phyloP scores from a whole-genome alignment of 2,797 vertebrate genomes.

The Ctenosaura bakeri region DNA sequence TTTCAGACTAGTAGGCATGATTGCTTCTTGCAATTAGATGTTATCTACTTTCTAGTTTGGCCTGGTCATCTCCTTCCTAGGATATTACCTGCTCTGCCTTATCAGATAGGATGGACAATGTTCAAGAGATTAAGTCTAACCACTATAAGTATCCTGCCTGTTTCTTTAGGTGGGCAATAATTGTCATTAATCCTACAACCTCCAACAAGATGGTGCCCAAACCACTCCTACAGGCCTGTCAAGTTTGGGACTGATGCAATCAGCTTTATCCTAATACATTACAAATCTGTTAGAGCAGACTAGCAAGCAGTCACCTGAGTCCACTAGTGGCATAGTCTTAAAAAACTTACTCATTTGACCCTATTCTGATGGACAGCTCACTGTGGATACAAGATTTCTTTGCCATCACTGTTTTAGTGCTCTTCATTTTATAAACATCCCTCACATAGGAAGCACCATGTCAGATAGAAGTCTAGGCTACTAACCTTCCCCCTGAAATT shows the following conservation, averaged over 20 bases:
- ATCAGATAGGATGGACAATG: neutral
- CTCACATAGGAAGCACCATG: neutral
- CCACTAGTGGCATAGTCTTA: neutral
- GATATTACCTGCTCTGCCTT: neutral
- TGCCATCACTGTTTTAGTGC: neutral
- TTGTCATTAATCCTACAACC: neutral
- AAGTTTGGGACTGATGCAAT: neutral
- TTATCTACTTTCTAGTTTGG: neutral
- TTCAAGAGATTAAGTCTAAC: neutral
- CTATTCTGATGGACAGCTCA: neutral
- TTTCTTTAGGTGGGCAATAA: no score
- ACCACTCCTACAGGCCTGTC: neutral
- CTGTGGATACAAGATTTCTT: neutral
- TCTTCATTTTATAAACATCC: neutral
- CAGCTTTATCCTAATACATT: neutral
- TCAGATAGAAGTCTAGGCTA: neutral
- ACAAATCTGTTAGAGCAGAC: neutral
- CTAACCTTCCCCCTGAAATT: neutral
- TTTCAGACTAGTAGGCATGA: neutral
- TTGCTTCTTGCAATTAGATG: neutral
- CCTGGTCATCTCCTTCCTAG: neutral
- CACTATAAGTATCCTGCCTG: no score
- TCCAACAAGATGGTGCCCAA: neutral
- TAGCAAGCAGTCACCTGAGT: neutral
- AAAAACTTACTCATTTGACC: no score